A percentile compares a stretch with the other conserved stretches of the same genome.
Evolutionary conservation across 2,888 invertebrate genomes (phyloP).

Genomic region (Troilus luridus): DNA sequence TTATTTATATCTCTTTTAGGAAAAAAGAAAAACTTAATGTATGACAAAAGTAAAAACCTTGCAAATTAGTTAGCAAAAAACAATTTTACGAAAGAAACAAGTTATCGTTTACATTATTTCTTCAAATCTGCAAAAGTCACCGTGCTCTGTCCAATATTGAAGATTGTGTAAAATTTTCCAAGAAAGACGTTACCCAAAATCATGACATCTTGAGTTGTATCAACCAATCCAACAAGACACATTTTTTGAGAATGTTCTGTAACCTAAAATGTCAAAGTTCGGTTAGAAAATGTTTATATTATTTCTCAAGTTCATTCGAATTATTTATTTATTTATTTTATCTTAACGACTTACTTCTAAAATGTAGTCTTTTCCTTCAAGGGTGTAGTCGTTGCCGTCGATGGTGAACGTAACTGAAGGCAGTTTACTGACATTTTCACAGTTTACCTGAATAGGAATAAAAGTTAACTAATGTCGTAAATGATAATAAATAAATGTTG

Average conservation of each 20-base stretch:
- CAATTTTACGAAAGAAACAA: neutral
- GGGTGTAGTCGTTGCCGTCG: conserved; percentile 81
- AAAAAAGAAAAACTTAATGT: neutral
- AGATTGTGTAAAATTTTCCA: conserved; percentile 66
- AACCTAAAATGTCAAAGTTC: conserved; percentile 70
- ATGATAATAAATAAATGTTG: neutral
- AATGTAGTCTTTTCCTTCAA: conserved; percentile 85
- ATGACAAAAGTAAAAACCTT: neutral
- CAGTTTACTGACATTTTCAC: conserved; percentile 81
- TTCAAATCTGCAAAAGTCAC: conserved; percentile 64
- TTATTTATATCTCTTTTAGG: too few species aligned
- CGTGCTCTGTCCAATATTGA: conserved; percentile 64
- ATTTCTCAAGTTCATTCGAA: too few species aligned
- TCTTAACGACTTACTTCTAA: conserved; percentile 76
- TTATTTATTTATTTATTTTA: neutral
- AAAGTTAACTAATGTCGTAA: neutral
- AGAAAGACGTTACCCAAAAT: conserved; percentile 72
- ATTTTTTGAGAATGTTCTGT: conserved; percentile 85
- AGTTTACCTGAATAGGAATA: conserved; percentile 75
- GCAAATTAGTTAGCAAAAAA: neutral
- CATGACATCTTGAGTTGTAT: conserved; percentile 98
- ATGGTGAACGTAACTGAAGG: conserved; percentile 85
- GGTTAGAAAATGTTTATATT: neutral
- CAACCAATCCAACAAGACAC: conserved; percentile 96
- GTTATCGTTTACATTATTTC: neutral